Base-by-base conservation (phyloP, 2,888 invertebrate genomes). In the Mactromeris polynyma region DNA sequence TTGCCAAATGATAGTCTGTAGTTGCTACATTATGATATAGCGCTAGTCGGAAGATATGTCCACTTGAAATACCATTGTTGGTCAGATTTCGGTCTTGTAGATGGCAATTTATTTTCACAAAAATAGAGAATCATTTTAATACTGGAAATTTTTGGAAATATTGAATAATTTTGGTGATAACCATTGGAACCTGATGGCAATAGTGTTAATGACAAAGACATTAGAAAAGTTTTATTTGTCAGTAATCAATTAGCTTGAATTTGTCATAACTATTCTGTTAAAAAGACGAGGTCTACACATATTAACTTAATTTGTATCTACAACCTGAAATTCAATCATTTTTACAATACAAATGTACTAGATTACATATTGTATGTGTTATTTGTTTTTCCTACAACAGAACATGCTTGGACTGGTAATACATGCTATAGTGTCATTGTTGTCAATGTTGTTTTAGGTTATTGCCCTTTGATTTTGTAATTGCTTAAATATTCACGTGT, bases 321-420 rank as follows among this genome's bases (percentile, higher is more conserved):
- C n/a, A 26, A 26, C n/a, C 58, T 26, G 58, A 64, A 64, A 26
- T 64, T 64, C 26, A 26, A n/a, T 26, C 58, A 26, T 64, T 26
- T 26, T 26, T 7, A 26, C 26, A 4, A 64, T 64, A 26, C 1
- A 51, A 2, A 51, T 14, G 19, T n/a, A n/a, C n/a, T 51, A 17
- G 51, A 17, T 6, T 64, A 9, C 26, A 64, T 26, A 64, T 26
- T 64, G 58, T 64, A 36, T 38, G 77, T 77, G 77, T 38, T 38
- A 38, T 79, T 79, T 79, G 31, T 79, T 79, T 79, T 46, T 79
- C 79, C 46, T 54, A 51, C 33, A 78, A 84, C 84, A 84, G 84
- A 84, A 21, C 26, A 78, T 84, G 38, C 73, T 38, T 78, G 84
- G 84, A 84, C 46, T 40, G 84, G 84, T 84, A 84, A 84, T 36